A percentile compares a stretch with the other conserved stretches of the same genome.
These are phyloP conservation scores for Eueremaeus valkanovi DNA, from an alignment of 2,888 invertebrate species.

Conservation along the genomic window DNA sequence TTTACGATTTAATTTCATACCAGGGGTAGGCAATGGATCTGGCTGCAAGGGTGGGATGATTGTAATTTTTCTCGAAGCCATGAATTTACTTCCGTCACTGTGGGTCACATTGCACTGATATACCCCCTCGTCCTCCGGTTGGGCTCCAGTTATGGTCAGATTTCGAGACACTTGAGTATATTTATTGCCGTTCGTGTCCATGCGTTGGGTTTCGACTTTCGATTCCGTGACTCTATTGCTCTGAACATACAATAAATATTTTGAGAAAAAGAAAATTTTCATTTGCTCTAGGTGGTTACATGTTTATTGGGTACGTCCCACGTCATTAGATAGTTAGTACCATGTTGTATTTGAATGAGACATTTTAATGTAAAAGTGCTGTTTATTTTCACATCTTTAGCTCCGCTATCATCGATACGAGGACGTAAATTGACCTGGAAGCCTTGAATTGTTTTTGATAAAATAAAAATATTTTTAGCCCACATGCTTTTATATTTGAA, in stretches of 20 bases:
- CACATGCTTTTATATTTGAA: too few species aligned
- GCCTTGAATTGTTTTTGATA: too few species aligned
- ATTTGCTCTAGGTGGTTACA: neutral
- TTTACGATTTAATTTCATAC: too few species aligned
- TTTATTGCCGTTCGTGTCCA: conserved; percentile 22
- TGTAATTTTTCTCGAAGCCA: conserved; percentile 41
- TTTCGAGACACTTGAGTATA: conserved; percentile 32
- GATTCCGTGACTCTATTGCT: conserved; percentile 42
- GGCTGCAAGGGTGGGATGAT: too few species aligned
- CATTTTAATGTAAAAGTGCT: conserved; percentile 47
- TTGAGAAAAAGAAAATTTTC: neutral
- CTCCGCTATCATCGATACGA: conserved; percentile 46
- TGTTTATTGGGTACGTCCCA: conserved; percentile 48
- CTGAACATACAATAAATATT: neutral
- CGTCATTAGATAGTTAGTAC: conserved; percentile 45
- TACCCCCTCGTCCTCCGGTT: conserved; percentile 46
- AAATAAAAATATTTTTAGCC: too few species aligned
- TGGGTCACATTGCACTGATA: conserved; percentile 48
- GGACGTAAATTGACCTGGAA: conserved; percentile 42
- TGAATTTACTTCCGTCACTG: conserved; percentile 32
- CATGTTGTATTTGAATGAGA: conserved; percentile 46
- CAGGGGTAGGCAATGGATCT: too few species aligned
- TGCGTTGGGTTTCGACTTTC: conserved; percentile 30
- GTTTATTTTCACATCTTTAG: conserved; percentile 46
- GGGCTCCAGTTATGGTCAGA: conserved; percentile 46